A percentile compares a stretch with the other conserved stretches of the same genome.
Conservation (phyloP, 2,797 vertebrate species). For the Betta splendens region DNA sequence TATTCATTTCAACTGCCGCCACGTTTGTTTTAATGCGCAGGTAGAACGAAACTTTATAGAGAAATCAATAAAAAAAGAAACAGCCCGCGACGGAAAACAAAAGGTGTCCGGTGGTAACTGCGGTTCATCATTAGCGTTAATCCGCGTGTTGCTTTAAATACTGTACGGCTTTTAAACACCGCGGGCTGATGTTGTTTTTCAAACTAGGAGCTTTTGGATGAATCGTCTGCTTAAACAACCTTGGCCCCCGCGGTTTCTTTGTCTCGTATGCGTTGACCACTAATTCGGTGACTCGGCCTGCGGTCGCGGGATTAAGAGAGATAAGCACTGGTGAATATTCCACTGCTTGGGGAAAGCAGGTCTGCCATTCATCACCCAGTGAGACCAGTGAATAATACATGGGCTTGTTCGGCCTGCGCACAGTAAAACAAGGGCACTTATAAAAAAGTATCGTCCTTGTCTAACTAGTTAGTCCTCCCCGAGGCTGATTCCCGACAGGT, state of each 20-base stretch:
- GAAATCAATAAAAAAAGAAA: slow-evolving; percentile 33
- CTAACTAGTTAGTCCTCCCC: slow-evolving; percentile 68
- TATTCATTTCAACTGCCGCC: slow-evolving; percentile 16
- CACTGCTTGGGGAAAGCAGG: slow-evolving; percentile 46
- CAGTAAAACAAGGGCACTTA: slow-evolving; percentile 75
- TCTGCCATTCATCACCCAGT: slow-evolving; percentile 64
- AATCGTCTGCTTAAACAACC: slow-evolving; percentile 56
- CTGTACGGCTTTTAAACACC: slow-evolving; percentile 14
- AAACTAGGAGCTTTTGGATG: slow-evolving; percentile 47
- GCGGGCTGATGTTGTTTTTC: slow-evolving; percentile 23
- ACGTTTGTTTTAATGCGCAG: slow-evolving; percentile 37
- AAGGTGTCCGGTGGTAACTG: background rate
- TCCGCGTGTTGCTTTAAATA: slow-evolving; percentile 28
- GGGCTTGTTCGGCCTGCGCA: slow-evolving; percentile 59
- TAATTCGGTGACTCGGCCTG: slow-evolving; percentile 60
- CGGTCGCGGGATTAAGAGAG: slow-evolving; percentile 69
- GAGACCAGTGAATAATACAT: slow-evolving; percentile 76
- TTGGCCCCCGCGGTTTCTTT: slow-evolving; percentile 52
- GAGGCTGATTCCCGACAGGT: slow-evolving; percentile 76
- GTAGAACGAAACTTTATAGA: too few species aligned
- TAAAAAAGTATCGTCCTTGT: slow-evolving; percentile 73
- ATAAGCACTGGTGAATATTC: slow-evolving; percentile 72
- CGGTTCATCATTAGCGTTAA: slow-evolving; percentile 41
- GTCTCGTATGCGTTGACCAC: slow-evolving; percentile 35
- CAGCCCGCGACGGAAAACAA: slow-evolving; percentile 19